Evolutionary conservation across 2,113 vertebrate species (phyloP).

Genomic region (Oncorhynchus clarkii): DNA sequence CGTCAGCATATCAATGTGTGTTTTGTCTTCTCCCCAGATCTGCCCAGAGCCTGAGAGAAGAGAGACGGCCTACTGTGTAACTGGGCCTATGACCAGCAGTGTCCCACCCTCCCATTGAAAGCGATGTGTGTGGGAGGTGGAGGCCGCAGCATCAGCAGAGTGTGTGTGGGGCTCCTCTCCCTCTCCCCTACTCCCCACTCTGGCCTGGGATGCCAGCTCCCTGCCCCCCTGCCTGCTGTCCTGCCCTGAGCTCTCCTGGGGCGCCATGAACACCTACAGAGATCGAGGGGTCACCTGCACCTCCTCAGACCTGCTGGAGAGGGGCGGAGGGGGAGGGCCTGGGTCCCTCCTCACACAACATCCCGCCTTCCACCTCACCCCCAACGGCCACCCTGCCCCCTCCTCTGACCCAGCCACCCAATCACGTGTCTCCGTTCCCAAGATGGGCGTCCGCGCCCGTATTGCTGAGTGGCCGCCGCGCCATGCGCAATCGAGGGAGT

Average conservation of each 20-base stretch:
- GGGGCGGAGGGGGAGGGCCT: conserved; percentile 55
- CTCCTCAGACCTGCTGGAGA: conserved; percentile 75
- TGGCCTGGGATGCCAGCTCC: conserved; percentile 68
- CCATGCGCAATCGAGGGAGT: conserved; percentile 77
- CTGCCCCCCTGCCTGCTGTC: conserved; percentile 38
- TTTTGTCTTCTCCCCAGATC: not conserved
- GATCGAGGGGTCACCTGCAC: conserved; percentile 79
- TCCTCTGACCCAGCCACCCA: conserved; percentile 57
- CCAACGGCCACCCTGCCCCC: conserved; percentile 65
- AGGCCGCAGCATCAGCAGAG: conserved; percentile 48
- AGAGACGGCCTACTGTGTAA: not conserved
- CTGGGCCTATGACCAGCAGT: not conserved
- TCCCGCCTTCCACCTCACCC: conserved; percentile 66
- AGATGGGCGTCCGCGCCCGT: conserved; percentile 90
- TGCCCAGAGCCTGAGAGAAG: not conserved
- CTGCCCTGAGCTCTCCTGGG: conserved; percentile 61
- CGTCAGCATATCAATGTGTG: not conserved
- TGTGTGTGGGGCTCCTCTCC: conserved; percentile 55
- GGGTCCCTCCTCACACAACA: conserved; percentile 54
- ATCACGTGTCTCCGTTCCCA: conserved; percentile 78
- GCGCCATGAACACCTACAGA: conserved; percentile 85
- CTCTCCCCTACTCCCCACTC: conserved; percentile 53
- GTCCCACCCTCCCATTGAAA: conserved; percentile 18
- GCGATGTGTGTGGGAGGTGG: conserved; percentile 66
- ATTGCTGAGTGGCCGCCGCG: conserved; percentile 92